phyloP scores from a whole-genome alignment of 2,113 vertebrate genomes.

The Phoxinus phoxinus region DNA sequence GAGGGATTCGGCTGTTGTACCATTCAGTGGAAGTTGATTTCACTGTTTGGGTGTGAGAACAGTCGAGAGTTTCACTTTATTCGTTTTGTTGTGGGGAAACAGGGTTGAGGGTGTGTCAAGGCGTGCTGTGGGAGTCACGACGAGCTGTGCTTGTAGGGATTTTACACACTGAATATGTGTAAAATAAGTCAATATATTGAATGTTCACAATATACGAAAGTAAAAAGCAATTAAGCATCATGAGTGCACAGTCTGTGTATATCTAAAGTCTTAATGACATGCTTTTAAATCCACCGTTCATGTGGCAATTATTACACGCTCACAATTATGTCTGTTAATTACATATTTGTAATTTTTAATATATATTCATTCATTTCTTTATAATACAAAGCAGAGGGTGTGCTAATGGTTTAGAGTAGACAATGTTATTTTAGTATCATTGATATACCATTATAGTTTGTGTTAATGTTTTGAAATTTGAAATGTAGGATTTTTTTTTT shows the following conservation, averaged over 20 bases:
- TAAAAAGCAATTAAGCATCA: not conserved
- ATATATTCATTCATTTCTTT: not conserved
- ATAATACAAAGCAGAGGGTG: not conserved
- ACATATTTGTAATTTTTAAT: not conserved
- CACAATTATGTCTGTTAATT: not conserved
- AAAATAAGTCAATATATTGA: not conserved
- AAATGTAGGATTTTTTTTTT: too few relatives aligned
- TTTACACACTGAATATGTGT: too few relatives aligned
- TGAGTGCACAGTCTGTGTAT: too few relatives aligned
- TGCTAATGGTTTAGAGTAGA: not conserved
- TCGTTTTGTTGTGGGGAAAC: slow-evolving; percentile 12
- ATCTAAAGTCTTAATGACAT: too few relatives aligned
- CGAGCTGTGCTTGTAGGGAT: not conserved
- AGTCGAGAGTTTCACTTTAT: slow-evolving; percentile 17
- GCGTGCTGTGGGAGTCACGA: not conserved
- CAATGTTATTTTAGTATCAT: not conserved
- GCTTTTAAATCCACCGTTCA: not conserved
- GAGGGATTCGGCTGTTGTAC: slow-evolving; percentile 19
- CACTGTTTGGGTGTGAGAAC: slow-evolving; percentile 1
- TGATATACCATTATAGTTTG: not conserved
- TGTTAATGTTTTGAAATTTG: not conserved
- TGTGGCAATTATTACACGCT: not conserved
- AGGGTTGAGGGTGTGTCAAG: not conserved
- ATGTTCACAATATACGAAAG: not conserved
- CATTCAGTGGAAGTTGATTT: slow-evolving; percentile 7